Conservation (phyloP, 1,140 invertebrate genomes). For the Ectropis grisescens region DNA sequence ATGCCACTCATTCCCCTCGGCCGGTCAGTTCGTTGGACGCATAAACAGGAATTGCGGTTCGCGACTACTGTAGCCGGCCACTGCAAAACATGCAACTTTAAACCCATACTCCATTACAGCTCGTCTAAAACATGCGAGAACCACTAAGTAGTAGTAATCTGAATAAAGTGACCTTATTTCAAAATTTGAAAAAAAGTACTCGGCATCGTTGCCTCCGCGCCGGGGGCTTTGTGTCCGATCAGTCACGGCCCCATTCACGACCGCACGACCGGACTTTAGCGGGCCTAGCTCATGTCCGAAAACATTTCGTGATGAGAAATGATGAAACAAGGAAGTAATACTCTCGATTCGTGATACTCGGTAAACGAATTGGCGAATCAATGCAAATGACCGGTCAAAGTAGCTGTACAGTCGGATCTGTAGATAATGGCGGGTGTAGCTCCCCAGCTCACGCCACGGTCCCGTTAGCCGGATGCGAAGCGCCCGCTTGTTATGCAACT, state of each 20-base stretch:
- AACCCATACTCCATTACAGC: conserved; percentile 9
- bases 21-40: conserved; percentile 33
- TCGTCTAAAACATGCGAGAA: too few species aligned
- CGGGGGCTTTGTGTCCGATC: conserved; percentile 36
- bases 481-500: conserved; percentile 50
- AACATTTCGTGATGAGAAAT: conserved; percentile 37
- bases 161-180: conserved; percentile 16
- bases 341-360: conserved; percentile 31
- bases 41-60: conserved; percentile 46
- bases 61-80: conserved; percentile 29
- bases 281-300: conserved; percentile 14
- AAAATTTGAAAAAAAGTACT: conserved; percentile 21
- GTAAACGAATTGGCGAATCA: conserved; percentile 12
- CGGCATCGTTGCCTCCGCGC: conserved; percentile 24
- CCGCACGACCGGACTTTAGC: conserved; percentile 26
- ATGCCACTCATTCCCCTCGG: conserved; percentile 27
- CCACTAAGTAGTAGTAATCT: conserved; percentile 33
- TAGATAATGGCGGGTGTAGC: too few species aligned
- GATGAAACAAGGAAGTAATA: conserved; percentile 28
- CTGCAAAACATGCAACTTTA: conserved; percentile 1
- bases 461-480: conserved; percentile 50
- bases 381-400: conserved; percentile 37
- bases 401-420: conserved; percentile 19
- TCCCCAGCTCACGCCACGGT: conserved; percentile 25
- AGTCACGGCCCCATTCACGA: conserved; percentile 40